Evolutionary conservation across 2,888 invertebrate species (phyloP).

Genomic region (Erynnis tages): DNA sequence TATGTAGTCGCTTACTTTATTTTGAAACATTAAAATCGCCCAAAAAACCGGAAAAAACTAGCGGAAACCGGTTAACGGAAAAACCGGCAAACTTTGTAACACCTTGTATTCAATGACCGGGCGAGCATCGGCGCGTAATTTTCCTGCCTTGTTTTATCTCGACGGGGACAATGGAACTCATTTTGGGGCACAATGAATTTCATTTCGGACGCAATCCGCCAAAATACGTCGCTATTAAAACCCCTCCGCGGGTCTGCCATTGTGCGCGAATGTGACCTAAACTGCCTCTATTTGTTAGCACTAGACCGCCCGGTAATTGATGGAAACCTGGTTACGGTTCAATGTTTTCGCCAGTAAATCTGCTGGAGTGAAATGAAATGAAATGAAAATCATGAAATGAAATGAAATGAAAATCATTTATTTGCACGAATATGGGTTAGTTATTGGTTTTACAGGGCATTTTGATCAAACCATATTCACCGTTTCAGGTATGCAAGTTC

Average conservation of each 20-base stretch:
- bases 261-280: constrained; percentile 33
- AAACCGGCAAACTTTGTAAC: constrained; percentile 39
- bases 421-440: too few relatives aligned
- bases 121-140: constrained; percentile 55
- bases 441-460: too few relatives aligned
- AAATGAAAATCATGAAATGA: too few relatives aligned
- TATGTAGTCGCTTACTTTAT: too few relatives aligned
- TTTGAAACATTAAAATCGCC: too few relatives aligned
- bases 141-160: constrained; percentile 75
- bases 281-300: constrained; percentile 36
- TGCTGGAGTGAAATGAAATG: too few relatives aligned
- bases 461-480: too few relatives aligned
- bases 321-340: constrained; percentile 11
- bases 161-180: constrained; percentile 68
- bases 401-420: too few relatives aligned
- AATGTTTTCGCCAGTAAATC: too few relatives aligned
- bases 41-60: constrained; percentile 7
- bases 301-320: constrained; percentile 23
- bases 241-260: constrained; percentile 35
- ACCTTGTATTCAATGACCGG: constrained; percentile 59
- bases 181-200: constrained; percentile 73
- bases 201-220: constrained; percentile 65
- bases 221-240: constrained; percentile 69
- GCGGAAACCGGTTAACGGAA: constrained; percentile 22
- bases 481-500: too few relatives aligned